These are phyloP conservation scores for Taphrorychus bicolor DNA, from an alignment of 2,888 invertebrate genomes.

Conservation along the genomic window DNA sequence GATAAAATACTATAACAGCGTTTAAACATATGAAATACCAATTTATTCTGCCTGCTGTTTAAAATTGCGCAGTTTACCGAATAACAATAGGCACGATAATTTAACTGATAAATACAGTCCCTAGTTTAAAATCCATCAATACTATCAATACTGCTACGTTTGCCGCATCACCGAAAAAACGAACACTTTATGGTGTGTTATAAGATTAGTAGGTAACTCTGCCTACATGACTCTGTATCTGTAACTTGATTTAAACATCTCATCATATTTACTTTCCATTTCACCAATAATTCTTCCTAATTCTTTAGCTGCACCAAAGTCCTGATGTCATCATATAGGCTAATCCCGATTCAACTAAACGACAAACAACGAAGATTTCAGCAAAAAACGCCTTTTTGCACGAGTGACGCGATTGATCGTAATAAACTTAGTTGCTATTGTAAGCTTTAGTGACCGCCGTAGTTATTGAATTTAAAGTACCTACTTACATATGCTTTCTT, in stretches of 20 bases:
- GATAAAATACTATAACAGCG: no score
- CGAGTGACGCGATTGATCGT: background rate
- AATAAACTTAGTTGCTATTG: slow-evolving; percentile 5
- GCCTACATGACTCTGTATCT: background rate
- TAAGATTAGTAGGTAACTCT: no score
- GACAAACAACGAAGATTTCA: background rate
- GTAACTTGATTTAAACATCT: background rate
- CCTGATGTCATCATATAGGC: background rate
- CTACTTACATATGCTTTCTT: background rate
- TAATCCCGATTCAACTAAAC: background rate
- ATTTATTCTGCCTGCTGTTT: background rate
- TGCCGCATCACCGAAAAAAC: background rate
- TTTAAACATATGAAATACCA: no score
- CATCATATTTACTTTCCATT: background rate
- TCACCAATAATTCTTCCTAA: background rate
- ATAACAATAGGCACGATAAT: background rate
- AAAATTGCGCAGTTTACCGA: background rate
- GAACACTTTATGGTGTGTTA: background rate
- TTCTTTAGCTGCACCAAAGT: background rate
- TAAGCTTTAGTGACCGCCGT: slow-evolving; percentile 22
- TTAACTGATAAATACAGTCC: background rate
- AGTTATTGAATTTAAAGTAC: background rate
- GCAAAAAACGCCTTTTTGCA: background rate
- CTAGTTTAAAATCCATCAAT: no score
- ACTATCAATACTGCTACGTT: no score